These are phyloP conservation scores for Prinia subflava DNA, from an alignment of 2,113 vertebrate species.

Conservation along the genomic window DNA sequence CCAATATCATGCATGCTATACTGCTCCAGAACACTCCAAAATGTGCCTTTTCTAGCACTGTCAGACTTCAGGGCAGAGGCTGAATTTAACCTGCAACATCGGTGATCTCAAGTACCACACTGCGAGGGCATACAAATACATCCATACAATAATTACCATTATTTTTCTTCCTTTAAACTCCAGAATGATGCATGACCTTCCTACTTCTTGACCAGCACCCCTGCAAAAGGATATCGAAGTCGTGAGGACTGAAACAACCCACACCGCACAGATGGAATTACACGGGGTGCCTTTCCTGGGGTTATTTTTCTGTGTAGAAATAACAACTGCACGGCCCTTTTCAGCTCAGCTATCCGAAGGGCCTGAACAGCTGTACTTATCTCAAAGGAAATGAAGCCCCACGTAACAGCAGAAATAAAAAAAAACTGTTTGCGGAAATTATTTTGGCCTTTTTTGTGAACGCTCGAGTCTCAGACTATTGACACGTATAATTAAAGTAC, in stretches of 20 bases:
- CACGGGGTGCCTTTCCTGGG: accelerated
- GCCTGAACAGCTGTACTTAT: not conserved
- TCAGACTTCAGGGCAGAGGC: not conserved
- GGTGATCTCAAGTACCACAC: not conserved
- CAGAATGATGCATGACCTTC: conserved; percentile 95
- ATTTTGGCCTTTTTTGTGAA: not conserved
- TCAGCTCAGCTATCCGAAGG: not conserved
- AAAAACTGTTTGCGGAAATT: accelerated
- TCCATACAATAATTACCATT: conserved; percentile 79
- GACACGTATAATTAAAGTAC: accelerated
- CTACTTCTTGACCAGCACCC: conserved; percentile 96
- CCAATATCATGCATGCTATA: accelerated
- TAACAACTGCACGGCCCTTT: not conserved
- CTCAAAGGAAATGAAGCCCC: not conserved
- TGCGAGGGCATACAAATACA: not conserved
- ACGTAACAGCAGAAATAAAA: not conserved
- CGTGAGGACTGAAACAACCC: not conserved
- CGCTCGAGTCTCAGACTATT: accelerated
- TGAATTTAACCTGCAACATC: not conserved
- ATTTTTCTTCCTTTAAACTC: conserved; percentile 99
- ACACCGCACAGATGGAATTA: accelerated
- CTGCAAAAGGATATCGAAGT: conserved; percentile 65
- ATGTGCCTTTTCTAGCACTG: not conserved
- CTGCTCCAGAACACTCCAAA: not conserved
- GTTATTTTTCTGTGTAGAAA: not conserved